phyloP scores from a whole-genome alignment of 2,888 invertebrate genomes.

The Torymus tubicola region DNA sequence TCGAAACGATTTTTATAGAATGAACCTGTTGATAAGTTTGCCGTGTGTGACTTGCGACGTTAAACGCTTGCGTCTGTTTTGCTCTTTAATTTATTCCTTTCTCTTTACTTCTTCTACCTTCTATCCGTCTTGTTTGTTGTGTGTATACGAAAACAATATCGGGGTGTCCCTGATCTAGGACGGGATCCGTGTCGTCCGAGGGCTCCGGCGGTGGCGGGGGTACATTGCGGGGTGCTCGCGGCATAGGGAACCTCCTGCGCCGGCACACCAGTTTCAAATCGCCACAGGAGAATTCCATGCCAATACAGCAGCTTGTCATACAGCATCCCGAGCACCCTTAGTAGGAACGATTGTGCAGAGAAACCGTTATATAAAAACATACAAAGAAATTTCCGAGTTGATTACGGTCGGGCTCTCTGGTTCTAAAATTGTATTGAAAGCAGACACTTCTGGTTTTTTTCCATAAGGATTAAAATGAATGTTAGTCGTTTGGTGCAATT shows the following conservation, averaged over 20 bases:
- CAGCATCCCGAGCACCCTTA: conserved; percentile 76
- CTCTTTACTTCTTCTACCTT: conserved; percentile 33
- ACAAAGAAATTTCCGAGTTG: neutral
- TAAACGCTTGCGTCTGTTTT: conserved; percentile 45
- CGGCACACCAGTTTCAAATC: conserved; percentile 77
- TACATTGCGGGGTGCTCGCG: conserved; percentile 75
- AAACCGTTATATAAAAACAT: conserved; percentile 12
- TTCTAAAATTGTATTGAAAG: conserved; percentile 36
- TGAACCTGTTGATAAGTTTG: conserved; percentile 14
- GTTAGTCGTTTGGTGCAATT: neutral
- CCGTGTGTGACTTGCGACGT: conserved; percentile 23
- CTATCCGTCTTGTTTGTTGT: conserved; percentile 64
- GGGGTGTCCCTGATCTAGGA: conserved; percentile 76
- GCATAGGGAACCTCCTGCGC: conserved; percentile 75
- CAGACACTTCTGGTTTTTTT: conserved; percentile 3
- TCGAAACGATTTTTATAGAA: conserved; percentile 22
- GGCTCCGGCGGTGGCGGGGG: conserved; percentile 76
- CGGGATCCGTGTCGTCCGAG: conserved; percentile 76
- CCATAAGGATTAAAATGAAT: neutral
- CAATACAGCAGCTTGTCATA: conserved; percentile 76
- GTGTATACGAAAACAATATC: conserved; percentile 72
- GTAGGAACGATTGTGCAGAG: conserved; percentile 60
- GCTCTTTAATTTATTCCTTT: conserved; percentile 16
- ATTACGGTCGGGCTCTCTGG: conserved; percentile 22
- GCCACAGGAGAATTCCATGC: conserved; percentile 75